phyloP scores from a whole-genome alignment of 2,888 invertebrate species.

The Rosalia funebris region DNA sequence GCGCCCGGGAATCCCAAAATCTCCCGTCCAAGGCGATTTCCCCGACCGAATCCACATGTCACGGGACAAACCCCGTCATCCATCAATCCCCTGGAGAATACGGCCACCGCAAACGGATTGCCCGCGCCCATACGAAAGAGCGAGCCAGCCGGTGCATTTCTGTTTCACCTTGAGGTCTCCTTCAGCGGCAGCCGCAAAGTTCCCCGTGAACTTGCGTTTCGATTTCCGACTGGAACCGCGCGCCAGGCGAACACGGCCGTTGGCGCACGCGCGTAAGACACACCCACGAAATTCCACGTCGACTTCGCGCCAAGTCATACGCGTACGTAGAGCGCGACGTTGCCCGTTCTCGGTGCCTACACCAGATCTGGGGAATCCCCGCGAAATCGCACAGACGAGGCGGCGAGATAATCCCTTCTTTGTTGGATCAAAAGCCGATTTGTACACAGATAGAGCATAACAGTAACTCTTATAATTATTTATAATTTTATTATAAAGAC shows the following conservation, averaged over 20 bases:
- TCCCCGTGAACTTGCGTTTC: conserved; percentile 16
- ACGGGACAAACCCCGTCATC: too few relatives aligned
- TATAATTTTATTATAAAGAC: too few relatives aligned
- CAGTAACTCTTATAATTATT: too few relatives aligned
- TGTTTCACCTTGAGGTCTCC: conserved; percentile 19
- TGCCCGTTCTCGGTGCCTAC: not conserved
- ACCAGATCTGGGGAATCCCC: not conserved
- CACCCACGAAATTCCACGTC: conserved; percentile 16
- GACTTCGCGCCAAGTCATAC: conserved; percentile 5
- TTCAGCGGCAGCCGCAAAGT: conserved; percentile 8
- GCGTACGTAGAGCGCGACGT: conserved; percentile 2
- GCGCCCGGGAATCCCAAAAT: too few relatives aligned
- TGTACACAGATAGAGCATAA: too few relatives aligned
- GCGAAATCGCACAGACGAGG: not conserved
- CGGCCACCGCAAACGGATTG: too few relatives aligned
- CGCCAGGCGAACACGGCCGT: not conserved
- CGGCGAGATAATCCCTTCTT: not conserved
- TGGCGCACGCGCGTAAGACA: conserved; percentile 2
- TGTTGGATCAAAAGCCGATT: too few relatives aligned
- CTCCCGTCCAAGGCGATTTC: too few relatives aligned
- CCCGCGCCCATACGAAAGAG: too few relatives aligned
- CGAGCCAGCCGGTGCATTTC: not conserved
- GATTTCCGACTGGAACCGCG: not conserved
- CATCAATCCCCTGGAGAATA: too few relatives aligned
- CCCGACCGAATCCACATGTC: too few relatives aligned